These are phyloP conservation scores for Scaptomyza caliginosa DNA, from an alignment of 2,888 invertebrate genomes.

Conservation along the genomic window DNA sequence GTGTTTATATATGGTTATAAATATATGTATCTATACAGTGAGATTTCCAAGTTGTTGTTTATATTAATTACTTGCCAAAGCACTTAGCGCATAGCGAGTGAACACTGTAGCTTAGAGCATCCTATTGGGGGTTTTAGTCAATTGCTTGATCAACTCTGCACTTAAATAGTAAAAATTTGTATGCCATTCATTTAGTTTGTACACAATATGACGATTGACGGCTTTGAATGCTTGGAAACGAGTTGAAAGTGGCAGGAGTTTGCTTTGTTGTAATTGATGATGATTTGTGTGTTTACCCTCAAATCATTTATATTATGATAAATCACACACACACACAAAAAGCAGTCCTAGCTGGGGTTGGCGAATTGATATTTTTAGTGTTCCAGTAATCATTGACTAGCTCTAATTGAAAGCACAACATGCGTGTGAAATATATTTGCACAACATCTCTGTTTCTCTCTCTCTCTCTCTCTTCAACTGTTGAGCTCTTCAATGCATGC, in stretches of 20 bases:
- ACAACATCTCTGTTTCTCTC: conserved; percentile 40
- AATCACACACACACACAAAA: conserved; percentile 64
- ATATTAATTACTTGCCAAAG: background rate
- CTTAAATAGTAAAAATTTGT: conserved; percentile 72
- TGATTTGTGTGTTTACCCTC: conserved; percentile 67
- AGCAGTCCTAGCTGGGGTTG: too few relatives aligned
- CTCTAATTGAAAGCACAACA: conserved; percentile 78
- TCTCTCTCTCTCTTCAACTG: background rate
- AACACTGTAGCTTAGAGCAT: conserved; percentile 5
- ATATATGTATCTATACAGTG: conserved; percentile 5
- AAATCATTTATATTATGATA: conserved; percentile 78
- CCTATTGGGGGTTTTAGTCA: conserved; percentile 25
- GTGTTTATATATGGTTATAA: conserved; percentile 5
- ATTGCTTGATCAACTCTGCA: conserved; percentile 57
- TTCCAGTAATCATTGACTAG: conserved; percentile 64
- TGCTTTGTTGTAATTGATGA: conserved; percentile 64
- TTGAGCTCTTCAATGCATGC: conserved; percentile 54
- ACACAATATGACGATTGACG: conserved; percentile 34
- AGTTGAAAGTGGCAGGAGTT: conserved; percentile 4
- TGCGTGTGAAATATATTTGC: conserved; percentile 55
- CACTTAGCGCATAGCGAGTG: background rate
- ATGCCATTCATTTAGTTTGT: conserved; percentile 77
- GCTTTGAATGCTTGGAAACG: background rate
- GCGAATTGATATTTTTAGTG: conserved; percentile 77
- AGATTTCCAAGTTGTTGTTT: too few relatives aligned